A percentile compares a stretch with the other conserved stretches of the same genome.
Evolutionary conservation across 1,140 invertebrate genomes (phyloP).

Genomic region (Holotrichia oblita): DNA sequence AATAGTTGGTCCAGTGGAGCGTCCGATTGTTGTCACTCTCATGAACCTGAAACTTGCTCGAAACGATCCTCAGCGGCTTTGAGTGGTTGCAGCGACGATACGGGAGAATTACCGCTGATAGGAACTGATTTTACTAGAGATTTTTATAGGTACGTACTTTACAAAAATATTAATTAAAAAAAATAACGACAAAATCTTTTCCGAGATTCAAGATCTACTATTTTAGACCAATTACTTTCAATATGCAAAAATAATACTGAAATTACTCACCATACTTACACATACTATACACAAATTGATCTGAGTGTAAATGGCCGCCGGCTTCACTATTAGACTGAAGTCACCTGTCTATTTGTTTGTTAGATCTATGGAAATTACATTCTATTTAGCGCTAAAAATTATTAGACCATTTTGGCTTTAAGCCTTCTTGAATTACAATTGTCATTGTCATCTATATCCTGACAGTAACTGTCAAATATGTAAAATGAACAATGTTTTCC

Average conservation of each 20-base stretch:
- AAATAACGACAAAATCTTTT: not conserved
- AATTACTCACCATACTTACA: too few relatives aligned
- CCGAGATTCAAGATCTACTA: too few relatives aligned
- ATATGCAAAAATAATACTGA: too few relatives aligned
- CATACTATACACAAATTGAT: too few relatives aligned
- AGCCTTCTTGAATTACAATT: not conserved
- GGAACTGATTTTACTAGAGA: slow-evolving; percentile 82
- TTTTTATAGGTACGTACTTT: slow-evolving; percentile 65
- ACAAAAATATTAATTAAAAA: too few relatives aligned
- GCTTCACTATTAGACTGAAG: too few relatives aligned
- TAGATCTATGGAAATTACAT: too few relatives aligned
- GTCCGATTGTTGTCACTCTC: slow-evolving; percentile 62
- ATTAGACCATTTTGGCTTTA: too few relatives aligned
- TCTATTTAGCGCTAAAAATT: too few relatives aligned
- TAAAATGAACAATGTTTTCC: slow-evolving; percentile 38
- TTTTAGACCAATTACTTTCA: too few relatives aligned
- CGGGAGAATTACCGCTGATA: slow-evolving; percentile 70
- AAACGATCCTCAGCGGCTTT: slow-evolving; percentile 76
- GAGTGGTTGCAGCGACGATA: slow-evolving; percentile 70
- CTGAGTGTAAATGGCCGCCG: too few relatives aligned
- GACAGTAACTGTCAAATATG: slow-evolving; percentile 10
- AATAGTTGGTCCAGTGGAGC: slow-evolving; percentile 71
- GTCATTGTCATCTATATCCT: slow-evolving; percentile 19
- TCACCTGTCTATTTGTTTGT: too few relatives aligned
- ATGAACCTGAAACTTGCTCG: slow-evolving; percentile 63